Base-by-base conservation (phyloP, 2,797 vertebrate genomes). In the Novumbra hubbsi region DNA sequence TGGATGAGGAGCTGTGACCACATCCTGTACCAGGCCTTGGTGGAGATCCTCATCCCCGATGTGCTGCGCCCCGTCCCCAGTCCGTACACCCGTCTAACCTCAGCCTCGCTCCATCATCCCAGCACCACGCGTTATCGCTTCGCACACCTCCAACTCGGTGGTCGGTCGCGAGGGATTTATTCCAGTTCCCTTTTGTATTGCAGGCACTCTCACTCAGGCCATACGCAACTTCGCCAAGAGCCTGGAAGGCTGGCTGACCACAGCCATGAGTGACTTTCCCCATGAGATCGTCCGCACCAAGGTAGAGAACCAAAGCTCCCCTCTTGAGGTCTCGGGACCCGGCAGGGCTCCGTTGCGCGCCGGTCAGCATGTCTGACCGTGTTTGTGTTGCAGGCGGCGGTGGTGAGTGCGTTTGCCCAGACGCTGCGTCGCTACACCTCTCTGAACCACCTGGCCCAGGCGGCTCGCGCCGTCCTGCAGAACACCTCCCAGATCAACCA, bases 401-500 rank as follows among this genome's bases (percentile, higher is more conserved):
- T 98, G 34, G 96, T 99, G 82, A 96, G 97, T 19, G 96, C 98
- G 21, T 99, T 99, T 0, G 98, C 97, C 0, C 98, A 99, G 93
- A 99, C 98, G 0, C 85, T 99, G 76, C 94, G 97, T 65, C 91
- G 98, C 16, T 99, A 99, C 93, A 99, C 98, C 0, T 98, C 97
- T 8, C 93, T 99, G 15, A 99, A 99, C 88, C 98, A 98, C 85
- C 90, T 99, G 89, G 98, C 98, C 0, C 98, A 99, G 90, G 98
- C 98, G 0, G 97, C 97, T 0, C 95, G 98, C 0, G 98, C 98
- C 0, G 98, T 99, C 78, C 95, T 99, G 8, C 98, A 99, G 91
- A 99, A 99, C 91, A 97, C 98, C 0, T 97, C 97, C 6, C 98
- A 99, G 92, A 99, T 99, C 84, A 98, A 95, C 93, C 98, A 99